These are phyloP conservation scores for Pangasianodon hypophthalmus DNA, from an alignment of 2,113 vertebrate genomes.

Conservation along the genomic window DNA sequence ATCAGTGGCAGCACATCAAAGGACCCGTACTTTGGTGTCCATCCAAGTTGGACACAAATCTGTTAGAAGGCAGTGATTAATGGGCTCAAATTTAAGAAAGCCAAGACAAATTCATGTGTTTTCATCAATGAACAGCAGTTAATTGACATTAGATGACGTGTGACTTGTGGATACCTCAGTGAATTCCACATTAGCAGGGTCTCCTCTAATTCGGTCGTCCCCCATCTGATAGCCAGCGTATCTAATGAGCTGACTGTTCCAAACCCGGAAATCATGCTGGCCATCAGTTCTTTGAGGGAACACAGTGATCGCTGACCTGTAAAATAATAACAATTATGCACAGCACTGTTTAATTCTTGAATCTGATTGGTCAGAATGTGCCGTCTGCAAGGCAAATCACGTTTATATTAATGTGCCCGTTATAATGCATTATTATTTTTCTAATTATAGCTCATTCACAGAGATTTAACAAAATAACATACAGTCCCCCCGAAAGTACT, in stretches of 20 bases:
- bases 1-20: slow-evolving; percentile 85
- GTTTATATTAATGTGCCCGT: not conserved
- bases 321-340: slow-evolving; percentile 53
- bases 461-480: not conserved
- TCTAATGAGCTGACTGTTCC: slow-evolving; percentile 82
- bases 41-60: slow-evolving; percentile 83
- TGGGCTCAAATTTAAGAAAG: not conserved
- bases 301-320: slow-evolving; percentile 83
- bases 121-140: not conserved
- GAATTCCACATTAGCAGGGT: slow-evolving; percentile 78
- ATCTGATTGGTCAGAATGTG: not conserved
- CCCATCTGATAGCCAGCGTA: slow-evolving; percentile 80
- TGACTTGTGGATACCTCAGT: slow-evolving; percentile 73
- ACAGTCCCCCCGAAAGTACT: not conserved
- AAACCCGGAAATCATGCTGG: slow-evolving; percentile 81
- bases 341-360: not conserved
- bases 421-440: not conserved
- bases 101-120: not conserved
- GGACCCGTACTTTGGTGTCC: slow-evolving; percentile 79
- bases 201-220: slow-evolving; percentile 75
- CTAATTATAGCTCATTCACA: not conserved
- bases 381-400: not conserved
- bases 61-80: slow-evolving; percentile 52
- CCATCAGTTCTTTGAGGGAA: slow-evolving; percentile 81
- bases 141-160: not conserved